Conservation (phyloP, 2,888 invertebrate genomes). For the Callimorpha dominula region DNA sequence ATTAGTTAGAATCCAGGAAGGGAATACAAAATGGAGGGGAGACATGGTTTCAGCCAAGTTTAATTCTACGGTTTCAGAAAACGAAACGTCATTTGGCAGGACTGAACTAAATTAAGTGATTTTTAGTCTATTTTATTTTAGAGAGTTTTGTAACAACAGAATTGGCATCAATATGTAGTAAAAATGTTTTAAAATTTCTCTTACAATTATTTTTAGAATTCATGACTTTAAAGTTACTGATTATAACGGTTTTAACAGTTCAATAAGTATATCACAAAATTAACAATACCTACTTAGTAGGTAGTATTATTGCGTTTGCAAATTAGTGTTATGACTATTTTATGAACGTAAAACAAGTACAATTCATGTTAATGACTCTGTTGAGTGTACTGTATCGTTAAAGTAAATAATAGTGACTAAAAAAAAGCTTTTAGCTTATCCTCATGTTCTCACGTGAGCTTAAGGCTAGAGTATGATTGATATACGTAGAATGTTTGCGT, state of each 20-base stretch:
- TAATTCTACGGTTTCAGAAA: too few species aligned
- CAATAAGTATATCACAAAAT: not conserved
- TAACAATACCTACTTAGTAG: not conserved
- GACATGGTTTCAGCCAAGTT: too few species aligned
- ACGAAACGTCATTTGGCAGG: too few species aligned
- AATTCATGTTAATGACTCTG: conserved; percentile 40
- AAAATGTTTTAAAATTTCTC: too few species aligned
- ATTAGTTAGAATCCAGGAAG: too few species aligned
- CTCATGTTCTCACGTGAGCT: conserved; percentile 57
- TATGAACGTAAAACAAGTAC: conserved; percentile 35
- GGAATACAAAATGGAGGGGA: too few species aligned
- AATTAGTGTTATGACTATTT: conserved; percentile 42
- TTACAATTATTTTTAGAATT: too few species aligned
- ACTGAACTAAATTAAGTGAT: too few species aligned
- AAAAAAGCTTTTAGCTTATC: conserved; percentile 60
- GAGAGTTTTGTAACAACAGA: too few species aligned
- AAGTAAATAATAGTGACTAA: conserved; percentile 57
- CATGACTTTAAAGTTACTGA: not conserved
- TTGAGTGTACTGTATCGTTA: conserved; percentile 51
- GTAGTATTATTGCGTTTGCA: conserved; percentile 7
- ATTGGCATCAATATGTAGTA: too few species aligned
- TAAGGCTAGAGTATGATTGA: not conserved
- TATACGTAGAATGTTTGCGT: too few species aligned
- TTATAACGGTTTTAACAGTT: not conserved
- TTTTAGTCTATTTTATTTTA: too few species aligned